These are phyloP conservation scores for Prunella strophiata DNA, from an alignment of 2,797 vertebrate species.

Conservation along the genomic window DNA sequence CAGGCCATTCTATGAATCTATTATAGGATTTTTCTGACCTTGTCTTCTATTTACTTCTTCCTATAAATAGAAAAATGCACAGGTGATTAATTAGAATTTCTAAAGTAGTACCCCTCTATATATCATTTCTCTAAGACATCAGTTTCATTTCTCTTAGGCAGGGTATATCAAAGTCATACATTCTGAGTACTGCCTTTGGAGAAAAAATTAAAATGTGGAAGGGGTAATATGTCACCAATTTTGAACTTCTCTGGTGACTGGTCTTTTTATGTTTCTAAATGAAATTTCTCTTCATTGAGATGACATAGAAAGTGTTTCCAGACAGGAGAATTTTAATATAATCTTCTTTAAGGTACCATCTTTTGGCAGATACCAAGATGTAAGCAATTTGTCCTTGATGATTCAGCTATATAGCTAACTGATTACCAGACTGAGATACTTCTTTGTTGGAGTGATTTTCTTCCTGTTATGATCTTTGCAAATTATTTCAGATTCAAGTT, in stretches of 20 bases:
- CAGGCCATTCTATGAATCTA: not conserved
- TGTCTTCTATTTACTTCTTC: not conserved
- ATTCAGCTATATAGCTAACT: not conserved
- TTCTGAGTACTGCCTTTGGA: not conserved
- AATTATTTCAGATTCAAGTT: not conserved
- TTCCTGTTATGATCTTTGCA: not conserved
- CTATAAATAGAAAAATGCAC: not conserved
- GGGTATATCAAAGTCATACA: not conserved
- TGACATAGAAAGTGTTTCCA: not conserved
- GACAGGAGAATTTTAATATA: not conserved
- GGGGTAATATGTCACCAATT: not conserved
- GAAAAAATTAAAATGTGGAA: not conserved
- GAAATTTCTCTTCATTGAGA: not conserved
- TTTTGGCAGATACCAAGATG: not conserved
- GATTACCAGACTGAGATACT: not conserved
- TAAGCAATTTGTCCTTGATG: not conserved
- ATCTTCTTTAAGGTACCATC: not conserved
- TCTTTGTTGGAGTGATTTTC: conserved; percentile 2
- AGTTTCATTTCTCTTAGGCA: not conserved
- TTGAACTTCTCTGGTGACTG: not conserved
- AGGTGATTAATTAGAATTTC: not conserved
- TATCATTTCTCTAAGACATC: not conserved
- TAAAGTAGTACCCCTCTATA: not conserved
- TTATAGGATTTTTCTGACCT: not conserved
- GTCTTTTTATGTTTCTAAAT: not conserved